Evolutionary conservation across 2,888 invertebrate genomes (phyloP).

Genomic region (Andrena dorsata): DNA sequence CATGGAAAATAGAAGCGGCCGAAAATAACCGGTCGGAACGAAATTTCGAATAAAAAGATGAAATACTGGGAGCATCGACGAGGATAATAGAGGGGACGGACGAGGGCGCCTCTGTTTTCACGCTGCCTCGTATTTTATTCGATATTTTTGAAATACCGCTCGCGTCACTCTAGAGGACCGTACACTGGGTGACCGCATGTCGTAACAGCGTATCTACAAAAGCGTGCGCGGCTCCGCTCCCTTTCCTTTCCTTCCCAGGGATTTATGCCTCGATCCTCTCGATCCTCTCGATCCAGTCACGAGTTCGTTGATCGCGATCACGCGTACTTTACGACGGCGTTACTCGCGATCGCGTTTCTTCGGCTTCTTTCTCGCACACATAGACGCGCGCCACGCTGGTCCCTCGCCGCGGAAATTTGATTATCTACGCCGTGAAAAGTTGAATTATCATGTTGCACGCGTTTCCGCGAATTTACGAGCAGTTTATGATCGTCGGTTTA

Average conservation of each 20-base stretch:
- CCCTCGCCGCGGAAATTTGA: not conserved
- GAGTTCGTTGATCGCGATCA: constrained; percentile 9
- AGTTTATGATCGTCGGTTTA: constrained; percentile 39
- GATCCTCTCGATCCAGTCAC: constrained; percentile 14
- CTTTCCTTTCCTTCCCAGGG: constrained; percentile 19
- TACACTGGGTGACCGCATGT: constrained; percentile 75
- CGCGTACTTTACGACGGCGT: constrained; percentile 32
- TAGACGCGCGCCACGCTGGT: not conserved
- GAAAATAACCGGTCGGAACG: constrained; percentile 55
- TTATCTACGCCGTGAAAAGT: constrained; percentile 10
- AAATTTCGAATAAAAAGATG: constrained; percentile 53
- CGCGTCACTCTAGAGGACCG: constrained; percentile 63
- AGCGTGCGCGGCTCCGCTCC: constrained; percentile 63
- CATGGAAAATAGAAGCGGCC: constrained; percentile 42
- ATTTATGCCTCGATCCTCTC: constrained; percentile 25
- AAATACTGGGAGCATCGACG: constrained; percentile 55
- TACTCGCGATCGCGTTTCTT: constrained; percentile 36
- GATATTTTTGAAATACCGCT: constrained; percentile 73
- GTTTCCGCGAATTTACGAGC: constrained; percentile 30
- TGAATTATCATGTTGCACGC: not conserved
- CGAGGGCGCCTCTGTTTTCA: constrained; percentile 53
- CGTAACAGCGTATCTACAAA: constrained; percentile 79
- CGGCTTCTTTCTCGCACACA: not conserved
- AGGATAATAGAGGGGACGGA: constrained; percentile 46
- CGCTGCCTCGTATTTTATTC: constrained; percentile 66